Percentiles rank a stretch among this genome's conserved stretches.
These are phyloP conservation scores for Hystrix brachyura DNA, from an alignment of 2,113 vertebrate species.

Conservation along the genomic window DNA sequence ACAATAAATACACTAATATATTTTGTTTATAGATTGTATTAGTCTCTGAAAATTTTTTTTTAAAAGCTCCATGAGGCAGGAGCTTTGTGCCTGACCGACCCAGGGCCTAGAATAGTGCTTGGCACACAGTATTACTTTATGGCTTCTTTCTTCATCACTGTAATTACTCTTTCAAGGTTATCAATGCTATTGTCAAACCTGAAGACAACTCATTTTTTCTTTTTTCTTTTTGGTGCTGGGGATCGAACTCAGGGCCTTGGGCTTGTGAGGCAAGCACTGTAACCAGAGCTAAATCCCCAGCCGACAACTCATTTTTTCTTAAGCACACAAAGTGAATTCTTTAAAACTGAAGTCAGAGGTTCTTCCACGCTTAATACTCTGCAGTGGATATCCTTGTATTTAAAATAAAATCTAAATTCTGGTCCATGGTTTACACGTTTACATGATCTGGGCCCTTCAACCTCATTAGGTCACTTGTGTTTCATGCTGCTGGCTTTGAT, in stretches of 20 bases:
- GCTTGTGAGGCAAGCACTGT: too few relatives aligned
- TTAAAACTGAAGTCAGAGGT: not conserved
- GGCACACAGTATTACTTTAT: not conserved
- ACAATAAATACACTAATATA: not conserved
- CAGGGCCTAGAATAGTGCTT: not conserved
- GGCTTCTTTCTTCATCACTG: not conserved
- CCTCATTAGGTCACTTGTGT: not conserved
- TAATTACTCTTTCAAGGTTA: not conserved
- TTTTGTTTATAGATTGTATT: not conserved
- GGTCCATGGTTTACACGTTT: not conserved
- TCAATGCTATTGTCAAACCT: not conserved
- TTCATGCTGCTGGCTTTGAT: not conserved
- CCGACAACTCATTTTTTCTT: not conserved
- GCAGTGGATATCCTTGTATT: not conserved
- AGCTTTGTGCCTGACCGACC: not conserved
- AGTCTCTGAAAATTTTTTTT: constrained; percentile 12
- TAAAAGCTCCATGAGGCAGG: not conserved
- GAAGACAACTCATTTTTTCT: not conserved
- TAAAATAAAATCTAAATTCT: not conserved
- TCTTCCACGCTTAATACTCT: not conserved
- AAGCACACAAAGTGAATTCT: not conserved
- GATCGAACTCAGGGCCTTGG: too few relatives aligned
- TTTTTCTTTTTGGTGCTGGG: too few relatives aligned
- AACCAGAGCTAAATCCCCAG: too few relatives aligned
- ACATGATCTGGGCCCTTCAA: not conserved